A percentile compares a stretch with the other conserved stretches of the same genome.
Conservation (phyloP, 1,140 invertebrate species). For the Brachionus angularis region DNA sequence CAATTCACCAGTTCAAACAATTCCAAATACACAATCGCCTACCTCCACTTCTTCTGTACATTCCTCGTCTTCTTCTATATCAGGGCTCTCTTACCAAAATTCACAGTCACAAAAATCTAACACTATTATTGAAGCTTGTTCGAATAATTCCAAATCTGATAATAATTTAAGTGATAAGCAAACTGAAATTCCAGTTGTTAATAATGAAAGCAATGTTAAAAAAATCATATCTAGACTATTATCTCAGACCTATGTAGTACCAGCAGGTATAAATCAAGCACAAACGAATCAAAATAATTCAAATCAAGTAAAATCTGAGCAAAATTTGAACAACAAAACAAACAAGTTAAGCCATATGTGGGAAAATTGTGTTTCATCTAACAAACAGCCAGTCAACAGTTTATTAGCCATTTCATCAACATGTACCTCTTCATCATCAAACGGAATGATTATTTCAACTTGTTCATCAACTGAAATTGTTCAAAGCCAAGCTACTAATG, state of each 20-base stretch:
- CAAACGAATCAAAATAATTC: no score
- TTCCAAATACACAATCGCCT: constrained; percentile 29
- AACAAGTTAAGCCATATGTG: constrained; percentile 24
- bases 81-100: not conserved
- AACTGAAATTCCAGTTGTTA: not conserved
- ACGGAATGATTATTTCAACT: no score
- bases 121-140: not conserved
- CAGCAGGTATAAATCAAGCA: not conserved
- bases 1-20: constrained; percentile 16
- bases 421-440: no score
- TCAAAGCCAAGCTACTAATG: not conserved
- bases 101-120: not conserved
- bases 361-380: constrained; percentile 8
- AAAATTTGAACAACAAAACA: not conserved
- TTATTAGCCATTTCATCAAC: no score
- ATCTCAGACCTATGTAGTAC: not conserved
- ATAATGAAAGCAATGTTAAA: constrained; percentile 38
- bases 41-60: constrained; percentile 28
- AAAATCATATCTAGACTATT: constrained; percentile 39
- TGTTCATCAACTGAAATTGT: no score
- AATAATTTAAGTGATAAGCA: not conserved
- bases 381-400: not conserved
- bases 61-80: constrained; percentile 35
- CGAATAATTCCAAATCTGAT: not conserved
- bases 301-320: not conserved